Evolutionary conservation across 2,888 invertebrate genomes (phyloP), one percentile per base, ranked within the genome.

Genomic region (Ormyrus labotus): DNA sequence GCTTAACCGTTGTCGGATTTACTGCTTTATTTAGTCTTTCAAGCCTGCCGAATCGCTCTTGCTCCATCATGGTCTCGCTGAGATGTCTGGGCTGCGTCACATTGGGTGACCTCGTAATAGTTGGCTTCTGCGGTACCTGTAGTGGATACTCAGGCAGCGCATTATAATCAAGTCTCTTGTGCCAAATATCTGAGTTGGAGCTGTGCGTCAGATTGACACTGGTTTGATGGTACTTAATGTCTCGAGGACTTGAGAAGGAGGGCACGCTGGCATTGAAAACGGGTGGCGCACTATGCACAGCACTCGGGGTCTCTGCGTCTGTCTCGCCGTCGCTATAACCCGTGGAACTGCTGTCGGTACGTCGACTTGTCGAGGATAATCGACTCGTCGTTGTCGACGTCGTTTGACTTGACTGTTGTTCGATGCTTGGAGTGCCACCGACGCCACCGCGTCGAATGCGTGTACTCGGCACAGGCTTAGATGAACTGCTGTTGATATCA

Each of bases 261-360:
- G 88, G 85, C 5, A 85, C 72, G 1, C 85, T 78, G 3, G 87
- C 84, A 34, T 87, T 89, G 71, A 90, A 90, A 19, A 88, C 84
- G 19, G 90, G 90, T 0, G 91, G 91, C 2, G 91, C 91, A 76
- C 90, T 90, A 60, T 90, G 90, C 5, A 90, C 86, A 0, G 88
- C 84, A 68, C 84, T 88, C 0, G 90, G 89, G 1, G 87, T 86
- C 68, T 90, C 90, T 0, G 82, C 89, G 63, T 92, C 92, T n/a
- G 89, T 89, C 81, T 92, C 92, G 57, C 92, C 91, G 67, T 92
- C 92, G 82, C 92, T 92, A 72, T 90, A 91, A 6, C 91, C 91
- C 5, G 89, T 89, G 19, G 90, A 89, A 1, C 89, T 88, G 76
- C 88, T 89, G 58, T 88, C 89, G 67, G 88, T 89, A 78, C 88